Evolutionary conservation across 2,888 invertebrate species (phyloP).

Genomic region (Adelognathus sp.): DNA sequence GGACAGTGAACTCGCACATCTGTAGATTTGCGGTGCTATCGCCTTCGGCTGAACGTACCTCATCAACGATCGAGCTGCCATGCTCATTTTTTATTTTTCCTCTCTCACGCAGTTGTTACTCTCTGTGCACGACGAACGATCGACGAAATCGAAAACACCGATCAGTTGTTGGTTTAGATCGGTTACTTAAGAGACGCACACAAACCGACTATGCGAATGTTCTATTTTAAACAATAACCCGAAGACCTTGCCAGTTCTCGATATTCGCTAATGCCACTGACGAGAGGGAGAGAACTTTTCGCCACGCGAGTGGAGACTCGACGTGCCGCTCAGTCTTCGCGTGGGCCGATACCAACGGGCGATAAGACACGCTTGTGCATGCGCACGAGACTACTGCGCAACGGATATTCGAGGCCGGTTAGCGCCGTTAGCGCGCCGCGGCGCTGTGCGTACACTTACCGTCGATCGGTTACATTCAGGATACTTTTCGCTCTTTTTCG

Average conservation of each 20-base stretch:
- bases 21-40: constrained; percentile 72
- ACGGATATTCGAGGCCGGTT: too few species aligned
- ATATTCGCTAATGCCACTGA: constrained; percentile 40
- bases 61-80: constrained; percentile 74
- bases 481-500: too few species aligned
- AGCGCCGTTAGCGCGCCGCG: too few species aligned
- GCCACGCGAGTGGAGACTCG: not conserved
- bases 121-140: constrained; percentile 5
- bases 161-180: constrained; percentile 17
- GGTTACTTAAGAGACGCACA: constrained; percentile 53
- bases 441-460: too few species aligned
- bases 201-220: constrained; percentile 45
- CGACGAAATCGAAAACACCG: constrained; percentile 21
- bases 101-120: constrained; percentile 1
- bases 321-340: not conserved
- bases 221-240: constrained; percentile 76
- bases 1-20: constrained; percentile 83
- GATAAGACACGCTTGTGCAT: not conserved
- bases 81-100: constrained; percentile 50
- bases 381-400: too few species aligned
- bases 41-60: constrained; percentile 74
- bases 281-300: constrained; percentile 12
- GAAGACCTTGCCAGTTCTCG: constrained; percentile 71
- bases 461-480: too few species aligned
- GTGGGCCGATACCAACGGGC: not conserved